A percentile compares a stretch with the other conserved stretches of the same genome.
These are phyloP conservation scores for Isichthys henryi DNA, from an alignment of 2,113 vertebrate genomes.

Conservation along the genomic window DNA sequence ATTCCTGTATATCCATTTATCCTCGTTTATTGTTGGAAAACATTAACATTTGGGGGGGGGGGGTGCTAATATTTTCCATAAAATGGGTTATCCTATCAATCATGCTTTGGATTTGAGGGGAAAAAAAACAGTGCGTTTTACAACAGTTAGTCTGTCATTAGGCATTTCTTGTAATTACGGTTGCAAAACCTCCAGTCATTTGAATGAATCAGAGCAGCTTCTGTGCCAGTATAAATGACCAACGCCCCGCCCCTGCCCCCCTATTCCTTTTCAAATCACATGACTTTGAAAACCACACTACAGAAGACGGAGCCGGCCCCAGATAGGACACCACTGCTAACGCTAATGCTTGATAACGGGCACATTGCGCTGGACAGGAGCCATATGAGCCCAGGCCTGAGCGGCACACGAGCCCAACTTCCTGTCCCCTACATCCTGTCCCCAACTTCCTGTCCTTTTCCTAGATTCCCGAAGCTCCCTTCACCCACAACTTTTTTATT, in stretches of 20 bases:
- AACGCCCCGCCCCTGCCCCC: not conserved
- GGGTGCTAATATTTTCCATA: not conserved
- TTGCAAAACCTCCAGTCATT: constrained; percentile 57
- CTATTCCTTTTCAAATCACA: not conserved
- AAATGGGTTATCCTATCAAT: constrained; percentile 16
- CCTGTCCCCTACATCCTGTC: not conserved
- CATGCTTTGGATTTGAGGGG: constrained; percentile 30
- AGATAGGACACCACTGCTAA: not conserved
- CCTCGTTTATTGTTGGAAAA: constrained; percentile 29
- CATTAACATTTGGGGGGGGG: not conserved
- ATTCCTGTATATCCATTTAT: not conserved
- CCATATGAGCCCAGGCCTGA: not conserved
- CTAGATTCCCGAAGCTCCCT: not conserved
- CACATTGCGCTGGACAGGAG: not conserved
- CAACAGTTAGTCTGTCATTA: constrained; percentile 65
- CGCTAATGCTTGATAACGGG: not conserved
- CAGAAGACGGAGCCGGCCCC: not conserved
- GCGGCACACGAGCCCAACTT: not conserved
- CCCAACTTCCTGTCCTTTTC: not conserved
- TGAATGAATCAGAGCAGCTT: constrained; percentile 58
- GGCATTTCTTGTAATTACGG: constrained; percentile 67
- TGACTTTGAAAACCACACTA: not conserved
- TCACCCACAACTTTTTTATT: not conserved
- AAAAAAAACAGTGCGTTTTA: constrained; percentile 45
- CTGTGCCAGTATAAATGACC: constrained; percentile 46